A percentile compares a stretch with the other conserved stretches of the same genome.
phyloP scores from a whole-genome alignment of 1,140 invertebrate genomes.

The Drosophila azteca region DNA sequence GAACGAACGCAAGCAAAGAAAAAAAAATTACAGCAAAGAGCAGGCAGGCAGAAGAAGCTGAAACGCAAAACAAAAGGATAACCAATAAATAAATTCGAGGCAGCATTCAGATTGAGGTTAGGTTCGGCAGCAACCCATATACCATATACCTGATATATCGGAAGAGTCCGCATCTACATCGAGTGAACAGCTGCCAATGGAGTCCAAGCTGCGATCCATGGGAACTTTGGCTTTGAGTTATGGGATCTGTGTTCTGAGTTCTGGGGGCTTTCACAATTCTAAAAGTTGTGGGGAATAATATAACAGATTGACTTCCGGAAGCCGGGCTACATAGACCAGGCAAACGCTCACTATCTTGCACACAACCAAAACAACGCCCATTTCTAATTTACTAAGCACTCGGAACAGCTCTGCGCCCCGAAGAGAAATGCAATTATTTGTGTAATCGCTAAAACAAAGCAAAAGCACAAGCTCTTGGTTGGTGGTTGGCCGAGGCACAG shows the following conservation, averaged over 20 bases:
- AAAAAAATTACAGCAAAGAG: conserved; percentile 1
- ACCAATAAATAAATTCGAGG: conserved; percentile 30
- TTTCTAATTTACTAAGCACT: conserved; percentile 25
- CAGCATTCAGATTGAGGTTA: conserved; percentile 31
- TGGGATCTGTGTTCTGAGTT: conserved; percentile 8
- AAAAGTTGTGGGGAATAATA: conserved; percentile 6
- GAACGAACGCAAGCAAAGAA: conserved; percentile 15
- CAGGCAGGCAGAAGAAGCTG: conserved; percentile 10
- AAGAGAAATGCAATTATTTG: conserved; percentile 55
- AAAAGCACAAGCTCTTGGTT: not conserved
- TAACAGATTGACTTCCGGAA: conserved; percentile 28
- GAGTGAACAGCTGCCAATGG: conserved; percentile 92
- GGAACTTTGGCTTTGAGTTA: conserved; percentile 33
- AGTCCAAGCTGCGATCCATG: conserved; percentile 89
- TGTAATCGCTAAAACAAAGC: conserved; percentile 32
- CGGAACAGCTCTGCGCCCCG: conserved; percentile 10
- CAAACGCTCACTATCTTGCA: conserved; percentile 16
- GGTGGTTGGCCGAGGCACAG: conserved; percentile 1
- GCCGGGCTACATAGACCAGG: conserved; percentile 4
- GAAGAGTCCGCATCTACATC: conserved; percentile 91
- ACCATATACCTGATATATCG: conserved; percentile 89
- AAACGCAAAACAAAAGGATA: conserved; percentile 37
- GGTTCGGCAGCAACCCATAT: conserved; percentile 10
- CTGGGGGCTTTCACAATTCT: conserved; percentile 1
- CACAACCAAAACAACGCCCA: conserved; percentile 33